Percentiles rank a stretch among this genome's conserved stretches.
phyloP scores from a whole-genome alignment of 2,797 vertebrate species.

The Micrastur ruficollis region DNA sequence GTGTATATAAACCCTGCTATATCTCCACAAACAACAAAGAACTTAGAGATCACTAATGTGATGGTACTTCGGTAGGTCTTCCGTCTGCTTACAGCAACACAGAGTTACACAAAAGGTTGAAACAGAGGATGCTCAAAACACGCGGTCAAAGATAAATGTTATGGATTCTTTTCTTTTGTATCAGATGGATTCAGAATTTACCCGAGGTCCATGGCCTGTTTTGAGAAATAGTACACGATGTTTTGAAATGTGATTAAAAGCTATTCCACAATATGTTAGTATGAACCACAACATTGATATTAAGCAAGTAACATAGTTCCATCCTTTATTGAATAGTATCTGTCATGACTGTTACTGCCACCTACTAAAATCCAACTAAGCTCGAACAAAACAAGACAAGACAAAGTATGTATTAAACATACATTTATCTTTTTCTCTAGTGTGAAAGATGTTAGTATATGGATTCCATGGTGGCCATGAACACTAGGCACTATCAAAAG shows the following conservation, averaged over 20 bases:
- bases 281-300: neutral
- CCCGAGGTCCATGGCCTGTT: neutral
- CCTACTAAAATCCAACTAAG: neutral
- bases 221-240: neutral
- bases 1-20: neutral
- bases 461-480: neutral
- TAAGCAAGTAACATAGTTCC: neutral
- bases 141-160: neutral
- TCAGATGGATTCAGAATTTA: neutral
- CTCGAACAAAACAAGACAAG: neutral
- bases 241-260: neutral
- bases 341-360: neutral
- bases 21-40: neutral
- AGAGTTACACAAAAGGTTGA: neutral
- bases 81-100: neutral
- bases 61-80: neutral
- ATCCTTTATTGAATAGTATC: neutral
- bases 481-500: neutral
- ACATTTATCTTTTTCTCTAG: neutral
- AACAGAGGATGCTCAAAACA: neutral
- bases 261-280: neutral
- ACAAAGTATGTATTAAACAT: neutral
- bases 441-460: neutral
- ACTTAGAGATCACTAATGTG: neutral
- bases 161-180: neutral